Evolutionary conservation across 37 sponge, comb jelly and placozoan species (phyloP), one percentile per base, ranked within the genome.

Genomic region (Agelas oroides): DNA sequence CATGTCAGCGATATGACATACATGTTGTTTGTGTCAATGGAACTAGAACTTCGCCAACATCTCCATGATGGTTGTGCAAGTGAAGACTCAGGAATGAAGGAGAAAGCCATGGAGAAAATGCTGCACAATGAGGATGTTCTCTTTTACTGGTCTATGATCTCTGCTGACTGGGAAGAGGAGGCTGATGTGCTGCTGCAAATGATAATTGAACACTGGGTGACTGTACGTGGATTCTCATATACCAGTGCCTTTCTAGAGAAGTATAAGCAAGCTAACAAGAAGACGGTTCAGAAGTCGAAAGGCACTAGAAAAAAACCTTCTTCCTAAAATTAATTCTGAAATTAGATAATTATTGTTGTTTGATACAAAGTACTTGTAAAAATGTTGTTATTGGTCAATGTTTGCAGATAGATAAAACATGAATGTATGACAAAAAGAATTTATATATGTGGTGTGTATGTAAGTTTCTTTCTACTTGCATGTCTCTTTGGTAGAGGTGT

Each of bases 401-500:
- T 46, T 12, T 8, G 46, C 3, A 12, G 46, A 46, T 46, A 46
- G 46, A 46, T 46, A 46, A 46, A 46, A 3, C 46, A 46, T 46
- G 8, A 3, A 46, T 46, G 46, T 46, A 46, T 12, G 46, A 46
- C 46, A 46, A 46, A 46, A 12, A 46, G 46, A 8, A 46, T 8
- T 8, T 46, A 8, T 8, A 46, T 46, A 8, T 8, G 8, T 46
- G 46, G 46, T 46, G 46, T 8, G 8, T 46, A 8, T 46, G 46
- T 46, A 46, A 3, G 3, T 12, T 46, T 12, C 46, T 46, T 3
- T 40, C 21, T 74, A 52, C 46, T n/a, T 21, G 40, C n/a, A 8
- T 46, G 46, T 77, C 77, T 19, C 39, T 77, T 77, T 57, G 77
- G 77, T 8, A 77, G 67, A 65, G 79, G 66, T 38, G n/a, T 62